Percentiles rank a stretch among this genome's conserved stretches.
These are phyloP conservation scores for Hermodice carunculata DNA, from an alignment of 2,888 invertebrate genomes.

Conservation along the genomic window DNA sequence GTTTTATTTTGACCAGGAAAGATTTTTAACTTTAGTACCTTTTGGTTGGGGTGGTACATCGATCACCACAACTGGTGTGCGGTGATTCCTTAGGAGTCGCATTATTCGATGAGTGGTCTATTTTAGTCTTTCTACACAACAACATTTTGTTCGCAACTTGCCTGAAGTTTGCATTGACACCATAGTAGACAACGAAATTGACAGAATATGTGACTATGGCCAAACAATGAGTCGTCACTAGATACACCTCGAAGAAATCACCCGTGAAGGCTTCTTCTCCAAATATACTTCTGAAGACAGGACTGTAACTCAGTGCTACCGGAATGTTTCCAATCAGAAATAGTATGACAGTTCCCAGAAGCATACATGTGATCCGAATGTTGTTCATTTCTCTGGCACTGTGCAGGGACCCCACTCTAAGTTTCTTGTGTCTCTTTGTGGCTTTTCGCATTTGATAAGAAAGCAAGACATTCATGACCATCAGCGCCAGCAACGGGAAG, in stretches of 20 bases:
- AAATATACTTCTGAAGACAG: conserved; percentile 10
- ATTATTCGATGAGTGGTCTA: too few species aligned
- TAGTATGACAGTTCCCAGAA: conserved; percentile 23
- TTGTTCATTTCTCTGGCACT: conserved; percentile 23
- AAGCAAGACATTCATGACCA: conserved; percentile 13
- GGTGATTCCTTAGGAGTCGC: too few species aligned
- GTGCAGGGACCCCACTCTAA: too few species aligned
- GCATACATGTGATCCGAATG: conserved; percentile 16
- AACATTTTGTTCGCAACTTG: too few species aligned
- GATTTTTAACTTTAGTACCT: too few species aligned
- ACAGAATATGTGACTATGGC: conserved; percentile 16
- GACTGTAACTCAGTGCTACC: conserved; percentile 16
- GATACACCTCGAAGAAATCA: background rate
- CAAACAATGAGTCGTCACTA: conserved; percentile 7
- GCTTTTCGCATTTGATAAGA: too few species aligned
- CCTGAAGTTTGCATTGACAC: conserved; percentile 19
- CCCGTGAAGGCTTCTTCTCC: background rate
- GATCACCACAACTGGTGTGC: too few species aligned
- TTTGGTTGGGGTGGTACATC: too few species aligned
- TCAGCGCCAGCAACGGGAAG: conserved; percentile 15
- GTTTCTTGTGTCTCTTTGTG: too few species aligned
- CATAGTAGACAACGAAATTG: conserved; percentile 24
- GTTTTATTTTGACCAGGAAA: too few species aligned
- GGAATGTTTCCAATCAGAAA: conserved; percentile 22
- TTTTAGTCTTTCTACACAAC: too few species aligned